These are phyloP conservation scores for Anguilla marmorata DNA, from an alignment of 2,797 vertebrate genomes.

Conservation along the genomic window DNA sequence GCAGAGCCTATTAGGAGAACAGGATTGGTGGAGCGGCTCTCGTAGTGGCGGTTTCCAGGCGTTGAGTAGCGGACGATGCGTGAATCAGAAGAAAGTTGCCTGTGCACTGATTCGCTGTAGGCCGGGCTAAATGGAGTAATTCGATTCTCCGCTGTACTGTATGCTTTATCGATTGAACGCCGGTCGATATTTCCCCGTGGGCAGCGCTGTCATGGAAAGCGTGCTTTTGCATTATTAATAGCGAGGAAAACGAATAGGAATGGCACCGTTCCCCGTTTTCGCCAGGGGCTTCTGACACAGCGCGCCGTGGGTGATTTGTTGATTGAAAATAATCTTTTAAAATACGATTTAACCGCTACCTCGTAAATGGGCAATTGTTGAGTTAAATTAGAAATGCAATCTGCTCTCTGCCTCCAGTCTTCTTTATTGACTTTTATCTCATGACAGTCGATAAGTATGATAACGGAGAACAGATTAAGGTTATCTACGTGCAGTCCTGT, in stretches of 20 bases:
- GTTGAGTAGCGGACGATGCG: background rate
- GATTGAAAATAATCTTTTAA: conserved; percentile 13
- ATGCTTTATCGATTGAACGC: background rate
- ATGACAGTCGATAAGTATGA: background rate
- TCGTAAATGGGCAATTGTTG: background rate
- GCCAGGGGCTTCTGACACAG: background rate
- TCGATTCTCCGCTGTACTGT: background rate
- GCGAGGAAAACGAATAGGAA: background rate
- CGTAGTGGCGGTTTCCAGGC: background rate
- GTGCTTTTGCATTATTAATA: conserved; percentile 13
- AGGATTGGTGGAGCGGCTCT: background rate
- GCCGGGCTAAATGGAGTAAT: background rate
- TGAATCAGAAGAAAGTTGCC: background rate
- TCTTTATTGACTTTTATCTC: conserved; percentile 11
- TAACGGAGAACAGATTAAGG: background rate
- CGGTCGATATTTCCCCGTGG: conserved; percentile 4
- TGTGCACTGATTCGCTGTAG: background rate
- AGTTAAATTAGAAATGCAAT: conserved; percentile 1
- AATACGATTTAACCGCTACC: background rate
- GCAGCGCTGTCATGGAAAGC: background rate
- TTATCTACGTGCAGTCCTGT: background rate
- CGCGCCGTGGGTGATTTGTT: background rate
- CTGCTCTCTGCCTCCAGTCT: background rate
- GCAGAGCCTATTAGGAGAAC: background rate
- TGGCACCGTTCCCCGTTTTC: background rate